These are phyloP conservation scores for Opisthocomus hoazin DNA, from an alignment of 2,113 vertebrate genomes.

Conservation along the genomic window DNA sequence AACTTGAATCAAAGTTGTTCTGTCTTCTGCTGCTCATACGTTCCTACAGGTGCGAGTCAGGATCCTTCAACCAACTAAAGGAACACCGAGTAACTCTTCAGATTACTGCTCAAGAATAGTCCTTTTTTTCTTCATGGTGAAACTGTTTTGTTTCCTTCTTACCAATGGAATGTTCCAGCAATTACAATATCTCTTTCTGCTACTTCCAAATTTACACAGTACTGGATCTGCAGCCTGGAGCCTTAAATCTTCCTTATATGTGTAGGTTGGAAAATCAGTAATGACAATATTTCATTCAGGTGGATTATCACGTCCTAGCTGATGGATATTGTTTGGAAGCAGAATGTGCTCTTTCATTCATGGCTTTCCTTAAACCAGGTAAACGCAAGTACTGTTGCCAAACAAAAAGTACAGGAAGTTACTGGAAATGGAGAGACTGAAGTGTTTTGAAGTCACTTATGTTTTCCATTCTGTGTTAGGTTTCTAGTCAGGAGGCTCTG, in stretches of 20 bases:
- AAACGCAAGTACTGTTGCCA: not conserved
- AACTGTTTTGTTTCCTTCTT: not conserved
- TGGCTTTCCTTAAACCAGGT: not conserved
- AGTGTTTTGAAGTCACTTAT: not conserved
- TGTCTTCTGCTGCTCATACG: not conserved
- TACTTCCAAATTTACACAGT: not conserved
- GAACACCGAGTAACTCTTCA: not conserved
- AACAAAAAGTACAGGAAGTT: not conserved
- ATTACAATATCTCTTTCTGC: fast-evolving
- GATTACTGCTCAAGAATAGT: not conserved
- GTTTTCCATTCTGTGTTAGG: not conserved
- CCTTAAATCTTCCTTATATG: not conserved
- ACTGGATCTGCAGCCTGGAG: not conserved
- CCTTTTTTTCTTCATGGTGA: not conserved
- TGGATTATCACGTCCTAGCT: not conserved
- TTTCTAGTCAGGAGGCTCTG: not conserved
- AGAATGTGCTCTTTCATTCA: not conserved
- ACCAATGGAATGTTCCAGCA: not conserved
- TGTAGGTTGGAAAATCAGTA: not conserved
- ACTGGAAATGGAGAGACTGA: not conserved
- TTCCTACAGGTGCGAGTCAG: not conserved
- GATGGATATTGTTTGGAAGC: not conserved
- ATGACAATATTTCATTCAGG: not conserved
- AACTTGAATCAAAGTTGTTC: not conserved
- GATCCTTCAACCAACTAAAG: not conserved